phyloP scores from a whole-genome alignment of 2,888 invertebrate genomes.

The Stegana nigrithorax region DNA sequence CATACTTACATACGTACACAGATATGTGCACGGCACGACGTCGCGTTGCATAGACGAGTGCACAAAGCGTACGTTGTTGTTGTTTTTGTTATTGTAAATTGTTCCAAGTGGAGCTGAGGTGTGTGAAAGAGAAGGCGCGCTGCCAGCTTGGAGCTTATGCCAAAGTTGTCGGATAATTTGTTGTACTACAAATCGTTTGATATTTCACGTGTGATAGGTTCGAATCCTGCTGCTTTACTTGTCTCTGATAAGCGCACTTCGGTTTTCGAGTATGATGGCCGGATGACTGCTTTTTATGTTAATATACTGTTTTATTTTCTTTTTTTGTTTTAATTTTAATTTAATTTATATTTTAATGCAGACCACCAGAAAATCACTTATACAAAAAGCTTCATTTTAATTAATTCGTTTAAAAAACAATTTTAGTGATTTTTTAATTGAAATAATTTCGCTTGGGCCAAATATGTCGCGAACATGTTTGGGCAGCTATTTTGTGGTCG shows the following conservation, averaged over 20 bases:
- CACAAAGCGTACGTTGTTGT: too few species aligned
- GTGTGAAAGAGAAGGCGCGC: too few species aligned
- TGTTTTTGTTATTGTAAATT: too few species aligned
- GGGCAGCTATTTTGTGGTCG: not conserved
- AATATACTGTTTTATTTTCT: conserved; percentile 7
- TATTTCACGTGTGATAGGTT: conserved; percentile 41
- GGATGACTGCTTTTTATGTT: too few species aligned
- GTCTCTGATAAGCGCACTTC: not conserved
- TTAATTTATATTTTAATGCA: conserved; percentile 2
- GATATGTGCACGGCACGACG: not conserved
- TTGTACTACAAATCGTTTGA: conserved; percentile 53
- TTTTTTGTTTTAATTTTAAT: conserved; percentile 1
- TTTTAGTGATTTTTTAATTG: conserved; percentile 5
- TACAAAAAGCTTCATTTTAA: not conserved
- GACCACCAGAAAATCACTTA: not conserved
- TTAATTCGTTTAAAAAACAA: too few species aligned
- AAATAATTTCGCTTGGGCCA: not conserved
- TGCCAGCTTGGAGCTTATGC: not conserved
- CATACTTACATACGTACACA: not conserved
- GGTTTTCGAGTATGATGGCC: not conserved
- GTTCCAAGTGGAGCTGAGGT: conserved; percentile 11
- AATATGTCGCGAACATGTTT: conserved; percentile 10
- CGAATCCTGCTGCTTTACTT: not conserved
- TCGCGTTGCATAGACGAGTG: too few species aligned
- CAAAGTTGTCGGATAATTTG: conserved; percentile 45